phyloP scores from a whole-genome alignment of 2,113 vertebrate species.

The Siniperca knerii region DNA sequence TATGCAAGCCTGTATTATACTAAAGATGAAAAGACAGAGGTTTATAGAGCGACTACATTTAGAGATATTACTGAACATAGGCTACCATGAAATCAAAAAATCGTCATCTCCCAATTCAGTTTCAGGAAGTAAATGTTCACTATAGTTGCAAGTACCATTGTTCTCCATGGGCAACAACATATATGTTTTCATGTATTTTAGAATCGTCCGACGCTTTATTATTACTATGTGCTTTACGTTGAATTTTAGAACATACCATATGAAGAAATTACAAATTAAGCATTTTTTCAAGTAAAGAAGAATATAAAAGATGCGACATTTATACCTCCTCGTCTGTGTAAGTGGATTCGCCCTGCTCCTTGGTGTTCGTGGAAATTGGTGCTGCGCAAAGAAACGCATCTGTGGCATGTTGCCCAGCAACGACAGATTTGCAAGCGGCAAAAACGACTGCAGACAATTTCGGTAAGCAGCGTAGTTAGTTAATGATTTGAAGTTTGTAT shows the following conservation, averaged over 20 bases:
- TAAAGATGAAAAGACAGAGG: background rate
- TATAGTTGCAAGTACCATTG: slow-evolving; percentile 65
- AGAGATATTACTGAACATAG: slow-evolving; percentile 18
- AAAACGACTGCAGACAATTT: background rate
- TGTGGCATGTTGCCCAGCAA: slow-evolving; percentile 72
- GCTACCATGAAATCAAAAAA: slow-evolving; percentile 65
- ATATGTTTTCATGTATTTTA: background rate
- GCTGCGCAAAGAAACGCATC: slow-evolving; percentile 53
- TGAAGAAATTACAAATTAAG: accelerated
- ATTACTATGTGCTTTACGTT: accelerated
- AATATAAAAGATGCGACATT: background rate
- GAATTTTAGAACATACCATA: accelerated
- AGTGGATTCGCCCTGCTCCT: slow-evolving; percentile 48
- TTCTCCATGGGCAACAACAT: background rate
- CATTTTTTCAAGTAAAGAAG: background rate
- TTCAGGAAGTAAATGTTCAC: slow-evolving; percentile 76
- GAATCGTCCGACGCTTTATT: accelerated
- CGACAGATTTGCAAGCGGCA: slow-evolving; percentile 5
- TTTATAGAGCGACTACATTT: background rate
- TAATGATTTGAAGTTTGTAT: background rate
- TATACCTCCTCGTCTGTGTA: background rate
- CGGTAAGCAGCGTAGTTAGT: slow-evolving; percentile 26
- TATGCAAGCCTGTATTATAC: background rate
- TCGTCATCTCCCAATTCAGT: slow-evolving; percentile 63
- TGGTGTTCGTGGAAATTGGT: slow-evolving; percentile 30